A percentile compares a stretch with the other conserved stretches of the same genome.
phyloP scores from a whole-genome alignment of 2,888 invertebrate genomes.

The Eumacrocentrus americanus region DNA sequence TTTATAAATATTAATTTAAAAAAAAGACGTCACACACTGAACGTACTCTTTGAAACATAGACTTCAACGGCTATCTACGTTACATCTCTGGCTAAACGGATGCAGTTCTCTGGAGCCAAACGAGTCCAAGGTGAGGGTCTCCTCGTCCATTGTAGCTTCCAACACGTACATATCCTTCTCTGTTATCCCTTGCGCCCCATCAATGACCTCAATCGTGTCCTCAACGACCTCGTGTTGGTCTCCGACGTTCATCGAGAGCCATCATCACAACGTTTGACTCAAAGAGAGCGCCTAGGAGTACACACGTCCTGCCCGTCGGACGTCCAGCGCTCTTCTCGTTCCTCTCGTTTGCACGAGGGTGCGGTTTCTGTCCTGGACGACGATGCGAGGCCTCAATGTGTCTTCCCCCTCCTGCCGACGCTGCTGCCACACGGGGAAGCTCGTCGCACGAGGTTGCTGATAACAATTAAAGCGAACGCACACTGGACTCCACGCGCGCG shows the following conservation, averaged over 20 bases:
- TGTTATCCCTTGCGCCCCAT: background rate
- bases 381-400: conserved; percentile 9
- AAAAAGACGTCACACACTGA: no score
- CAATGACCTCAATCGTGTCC: no score
- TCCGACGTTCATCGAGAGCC: no score
- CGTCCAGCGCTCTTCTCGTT: conserved; percentile 22
- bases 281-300: no score
- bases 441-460: no score
- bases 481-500: background rate
- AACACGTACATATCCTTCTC: conserved; percentile 6
- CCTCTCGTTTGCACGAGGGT: conserved; percentile 24
- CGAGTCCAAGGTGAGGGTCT: conserved; percentile 28
- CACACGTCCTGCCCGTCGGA: conserved; percentile 16
- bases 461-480: background rate
- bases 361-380: conserved; percentile 26
- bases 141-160: conserved; percentile 14
- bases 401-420: background rate
- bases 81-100: conserved; percentile 39
- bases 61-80: conserved; percentile 41
- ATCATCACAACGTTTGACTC: no score
- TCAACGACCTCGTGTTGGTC: no score
- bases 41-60: no score
- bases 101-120: conserved; percentile 37
- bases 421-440: conserved; percentile 23
- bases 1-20: no score